Evolutionary conservation across 2,113 vertebrate species (phyloP).

Genomic region (Cyanoliseus patagonus): DNA sequence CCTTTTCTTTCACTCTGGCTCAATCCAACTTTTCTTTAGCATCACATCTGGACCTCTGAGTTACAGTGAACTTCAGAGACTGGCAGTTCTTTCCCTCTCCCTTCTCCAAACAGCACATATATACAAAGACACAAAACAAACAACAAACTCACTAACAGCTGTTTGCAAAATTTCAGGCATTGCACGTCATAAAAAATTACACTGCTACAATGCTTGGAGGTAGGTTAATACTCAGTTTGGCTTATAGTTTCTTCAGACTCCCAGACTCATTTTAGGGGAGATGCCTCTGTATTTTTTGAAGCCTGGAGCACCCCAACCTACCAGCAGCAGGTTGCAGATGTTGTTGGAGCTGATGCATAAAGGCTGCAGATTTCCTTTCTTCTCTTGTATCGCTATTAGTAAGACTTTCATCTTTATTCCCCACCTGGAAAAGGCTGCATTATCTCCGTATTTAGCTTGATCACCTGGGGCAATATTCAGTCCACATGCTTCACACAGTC

Average conservation of each 20-base stretch:
- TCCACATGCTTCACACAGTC: neutral
- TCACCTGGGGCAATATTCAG: neutral
- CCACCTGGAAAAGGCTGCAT: neutral
- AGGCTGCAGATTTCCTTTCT: neutral
- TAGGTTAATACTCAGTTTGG: neutral
- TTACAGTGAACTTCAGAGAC: neutral
- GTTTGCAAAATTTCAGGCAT: neutral
- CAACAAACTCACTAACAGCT: neutral
- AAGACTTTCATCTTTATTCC: neutral
- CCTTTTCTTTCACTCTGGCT: neutral
- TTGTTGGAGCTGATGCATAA: neutral
- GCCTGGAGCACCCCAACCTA: neutral
- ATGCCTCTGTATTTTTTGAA: neutral
- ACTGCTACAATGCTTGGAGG: neutral
- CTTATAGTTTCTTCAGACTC: neutral
- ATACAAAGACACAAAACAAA: neutral
- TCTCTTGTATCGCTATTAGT: rapidly evolving
- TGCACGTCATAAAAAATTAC: neutral
- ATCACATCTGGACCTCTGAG: neutral
- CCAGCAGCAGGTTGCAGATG: neutral
- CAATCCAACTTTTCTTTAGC: neutral
- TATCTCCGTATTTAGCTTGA: neutral
- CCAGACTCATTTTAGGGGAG: neutral
- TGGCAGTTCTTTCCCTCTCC: neutral
- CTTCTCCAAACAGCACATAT: neutral